Conservation (phyloP, 2,888 invertebrate species). For the Parascotia fuliginaria region DNA sequence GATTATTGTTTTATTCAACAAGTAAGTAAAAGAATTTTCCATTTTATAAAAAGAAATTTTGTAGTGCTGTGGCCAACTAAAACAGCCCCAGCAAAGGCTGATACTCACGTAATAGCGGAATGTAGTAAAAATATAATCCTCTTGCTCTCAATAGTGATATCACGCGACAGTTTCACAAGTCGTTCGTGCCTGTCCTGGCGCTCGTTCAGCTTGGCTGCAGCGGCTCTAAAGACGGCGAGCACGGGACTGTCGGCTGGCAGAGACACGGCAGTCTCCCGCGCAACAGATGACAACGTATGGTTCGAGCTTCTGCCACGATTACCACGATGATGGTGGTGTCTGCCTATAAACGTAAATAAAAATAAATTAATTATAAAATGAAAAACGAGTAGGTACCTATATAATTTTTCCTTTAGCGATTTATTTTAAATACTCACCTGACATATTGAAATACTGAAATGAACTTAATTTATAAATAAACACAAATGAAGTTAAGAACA, state of each 20-base stretch:
- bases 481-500: no score
- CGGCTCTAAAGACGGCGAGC: slow-evolving; percentile 87
- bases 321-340: slow-evolving; percentile 59
- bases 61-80: no score
- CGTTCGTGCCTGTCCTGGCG: slow-evolving; percentile 94
- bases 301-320: slow-evolving; percentile 44
- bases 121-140: slow-evolving; percentile 95
- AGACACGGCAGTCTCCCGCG: slow-evolving; percentile 60
- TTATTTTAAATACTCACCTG: no score
- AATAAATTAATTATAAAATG: background rate
- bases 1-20: no score
- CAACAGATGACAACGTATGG: slow-evolving; percentile 62
- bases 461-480: no score
- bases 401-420: no score
- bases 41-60: no score
- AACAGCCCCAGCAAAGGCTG: background rate
- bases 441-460: no score
- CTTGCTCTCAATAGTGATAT: slow-evolving; percentile 96
- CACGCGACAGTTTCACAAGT: slow-evolving; percentile 92
- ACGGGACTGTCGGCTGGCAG: slow-evolving; percentile 78
- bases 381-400: no score
- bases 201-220: slow-evolving; percentile 88
- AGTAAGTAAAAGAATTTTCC: no score
- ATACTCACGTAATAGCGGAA: slow-evolving; percentile 85
- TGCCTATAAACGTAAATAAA: slow-evolving; percentile 43